These are phyloP conservation scores for Hartigia nigra DNA, from an alignment of 2,888 invertebrate genomes.

Conservation along the genomic window DNA sequence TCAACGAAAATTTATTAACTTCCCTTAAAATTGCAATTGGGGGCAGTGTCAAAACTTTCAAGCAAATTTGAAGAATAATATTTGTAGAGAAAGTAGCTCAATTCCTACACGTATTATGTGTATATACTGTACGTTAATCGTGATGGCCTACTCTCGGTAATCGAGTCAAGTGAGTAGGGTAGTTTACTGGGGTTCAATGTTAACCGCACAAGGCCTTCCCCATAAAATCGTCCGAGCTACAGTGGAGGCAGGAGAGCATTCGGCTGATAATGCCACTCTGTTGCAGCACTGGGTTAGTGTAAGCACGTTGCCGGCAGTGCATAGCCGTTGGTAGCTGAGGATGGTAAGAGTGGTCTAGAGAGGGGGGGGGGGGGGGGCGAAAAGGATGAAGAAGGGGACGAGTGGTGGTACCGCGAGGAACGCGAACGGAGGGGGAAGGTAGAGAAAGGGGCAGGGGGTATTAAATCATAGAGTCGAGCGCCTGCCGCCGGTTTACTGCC, in stretches of 20 bases:
- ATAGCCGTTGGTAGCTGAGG: slow-evolving; percentile 23
- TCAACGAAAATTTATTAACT: neutral
- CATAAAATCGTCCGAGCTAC: neutral
- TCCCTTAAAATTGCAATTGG: neutral
- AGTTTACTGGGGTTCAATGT: neutral
- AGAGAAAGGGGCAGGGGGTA: slow-evolving; percentile 53
- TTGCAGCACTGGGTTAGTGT: slow-evolving; percentile 51
- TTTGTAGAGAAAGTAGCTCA: neutral
- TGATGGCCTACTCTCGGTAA: neutral
- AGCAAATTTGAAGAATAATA: neutral
- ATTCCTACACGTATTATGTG: neutral
- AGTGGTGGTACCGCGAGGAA: slow-evolving; percentile 27
- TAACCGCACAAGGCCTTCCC: neutral
- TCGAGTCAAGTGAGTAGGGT: neutral
- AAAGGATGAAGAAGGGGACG: slow-evolving; percentile 15
- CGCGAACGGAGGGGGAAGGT: slow-evolving; percentile 29
- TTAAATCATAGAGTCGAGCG: slow-evolving; percentile 65
- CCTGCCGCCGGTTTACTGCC: slow-evolving; percentile 66
- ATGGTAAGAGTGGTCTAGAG: slow-evolving; percentile 21
- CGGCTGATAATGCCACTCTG: slow-evolving; percentile 44
- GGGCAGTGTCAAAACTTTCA: neutral
- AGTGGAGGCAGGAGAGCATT: slow-evolving; percentile 33
- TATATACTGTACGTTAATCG: neutral
- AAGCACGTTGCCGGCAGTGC: slow-evolving; percentile 43
- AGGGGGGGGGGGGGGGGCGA: slow-evolving; percentile 32